Evolutionary conservation across 2,888 invertebrate genomes (phyloP).

Genomic region (Melanotus villosus): DNA sequence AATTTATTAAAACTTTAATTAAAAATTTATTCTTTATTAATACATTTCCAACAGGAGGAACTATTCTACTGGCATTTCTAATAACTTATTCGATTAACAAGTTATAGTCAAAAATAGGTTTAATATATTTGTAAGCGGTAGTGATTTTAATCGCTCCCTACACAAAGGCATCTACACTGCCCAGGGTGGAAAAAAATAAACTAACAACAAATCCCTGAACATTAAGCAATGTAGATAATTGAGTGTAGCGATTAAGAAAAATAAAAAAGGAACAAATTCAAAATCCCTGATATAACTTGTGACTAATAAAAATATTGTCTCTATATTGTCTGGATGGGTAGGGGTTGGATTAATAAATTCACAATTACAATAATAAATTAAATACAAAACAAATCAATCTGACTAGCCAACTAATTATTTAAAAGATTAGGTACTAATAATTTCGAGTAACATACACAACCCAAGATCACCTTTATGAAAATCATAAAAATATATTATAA

Average conservation of each 20-base stretch:
- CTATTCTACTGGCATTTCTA: slow-evolving; percentile 32
- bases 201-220: neutral
- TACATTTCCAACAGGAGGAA: slow-evolving; percentile 38
- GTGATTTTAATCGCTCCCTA: neutral
- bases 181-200: neutral
- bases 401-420: slow-evolving; percentile 21
- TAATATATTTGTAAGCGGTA: neutral
- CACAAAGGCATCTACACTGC: neutral
- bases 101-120: neutral
- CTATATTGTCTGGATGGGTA: slow-evolving; percentile 15
- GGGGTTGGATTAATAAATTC: neutral
- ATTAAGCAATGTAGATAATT: neutral
- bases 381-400: slow-evolving; percentile 3
- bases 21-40: slow-evolving; percentile 27
- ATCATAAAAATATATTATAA: neutral
- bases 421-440: neutral
- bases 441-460: neutral
- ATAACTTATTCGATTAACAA: neutral
- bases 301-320: neutral
- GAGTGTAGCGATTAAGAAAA: neutral
- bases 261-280: neutral
- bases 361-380: slow-evolving; percentile 18
- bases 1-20: slow-evolving; percentile 12
- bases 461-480: neutral
- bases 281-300: neutral